Evolutionary conservation across 2,888 invertebrate genomes (phyloP).

Genomic region (Toxonevra muliebris): DNA sequence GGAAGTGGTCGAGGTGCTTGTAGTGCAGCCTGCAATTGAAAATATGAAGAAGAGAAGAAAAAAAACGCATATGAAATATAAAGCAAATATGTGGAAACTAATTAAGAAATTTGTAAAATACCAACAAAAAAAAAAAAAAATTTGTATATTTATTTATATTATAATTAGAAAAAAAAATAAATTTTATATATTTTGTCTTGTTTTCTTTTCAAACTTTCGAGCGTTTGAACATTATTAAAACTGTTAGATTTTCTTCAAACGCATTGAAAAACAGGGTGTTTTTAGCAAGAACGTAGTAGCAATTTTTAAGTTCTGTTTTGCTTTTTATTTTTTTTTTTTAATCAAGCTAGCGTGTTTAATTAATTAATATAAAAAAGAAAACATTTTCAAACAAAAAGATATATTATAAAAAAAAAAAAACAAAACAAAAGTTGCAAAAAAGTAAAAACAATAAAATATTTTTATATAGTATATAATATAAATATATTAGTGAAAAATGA

Average conservation of each 20-base stretch:
- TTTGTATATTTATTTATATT: constrained; percentile 31
- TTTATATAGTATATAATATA: constrained; percentile 10
- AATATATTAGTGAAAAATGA: constrained; percentile 35
- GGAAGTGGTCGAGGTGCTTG: constrained; percentile 58
- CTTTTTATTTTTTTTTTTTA: constrained; percentile 12
- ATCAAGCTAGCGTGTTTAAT: constrained; percentile 14
- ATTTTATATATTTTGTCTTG: constrained; percentile 40
- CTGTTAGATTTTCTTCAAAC: not conserved
- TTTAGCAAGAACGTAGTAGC: no score
- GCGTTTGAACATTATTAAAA: constrained; percentile 18
- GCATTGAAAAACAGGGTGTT: no score
- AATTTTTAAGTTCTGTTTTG: constrained; percentile 8
- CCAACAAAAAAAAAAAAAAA: constrained; percentile 21
- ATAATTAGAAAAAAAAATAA: constrained; percentile 34
- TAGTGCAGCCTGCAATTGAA: constrained; percentile 44
- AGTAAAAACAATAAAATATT: constrained; percentile 25
- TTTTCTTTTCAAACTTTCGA: constrained; percentile 11
- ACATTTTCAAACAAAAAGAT: constrained; percentile 33
- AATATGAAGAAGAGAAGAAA: constrained; percentile 16
- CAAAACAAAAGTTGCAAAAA: constrained; percentile 35
- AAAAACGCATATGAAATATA: constrained; percentile 20
- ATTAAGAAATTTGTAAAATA: constrained; percentile 24
- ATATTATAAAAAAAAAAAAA: constrained; percentile 31
- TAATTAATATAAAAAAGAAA: constrained; percentile 19
- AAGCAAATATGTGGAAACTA: constrained; percentile 20